Evolutionary conservation across 2,113 vertebrate genomes (phyloP).

Genomic region (Cololabis saira): DNA sequence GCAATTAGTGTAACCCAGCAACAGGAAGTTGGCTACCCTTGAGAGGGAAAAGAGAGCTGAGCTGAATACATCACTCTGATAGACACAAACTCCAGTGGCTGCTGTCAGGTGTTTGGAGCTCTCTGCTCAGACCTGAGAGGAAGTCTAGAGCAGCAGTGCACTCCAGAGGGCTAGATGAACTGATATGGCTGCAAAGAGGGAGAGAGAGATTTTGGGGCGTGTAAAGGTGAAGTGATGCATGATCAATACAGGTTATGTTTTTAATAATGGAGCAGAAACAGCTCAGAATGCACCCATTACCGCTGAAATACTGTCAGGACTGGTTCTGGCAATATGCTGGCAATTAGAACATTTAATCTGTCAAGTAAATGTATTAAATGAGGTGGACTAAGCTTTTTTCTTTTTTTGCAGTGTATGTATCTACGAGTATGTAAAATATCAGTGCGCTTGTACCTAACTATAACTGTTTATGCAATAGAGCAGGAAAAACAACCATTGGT

Average conservation of each 20-base stretch:
- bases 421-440: no score
- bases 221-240: constrained; percentile 25
- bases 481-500: neutral
- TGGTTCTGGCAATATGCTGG: constrained; percentile 9
- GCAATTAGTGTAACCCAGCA: constrained; percentile 74
- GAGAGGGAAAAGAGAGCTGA: constrained; percentile 49
- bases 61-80: constrained; percentile 59
- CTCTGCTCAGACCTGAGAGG: constrained; percentile 34
- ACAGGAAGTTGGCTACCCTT: constrained; percentile 72
- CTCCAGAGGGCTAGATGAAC: neutral
- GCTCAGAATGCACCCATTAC: neutral
- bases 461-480: neutral
- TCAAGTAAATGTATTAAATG: neutral
- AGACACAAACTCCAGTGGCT: constrained; percentile 47
- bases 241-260: constrained; percentile 12
- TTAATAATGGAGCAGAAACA: constrained; percentile 7
- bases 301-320: constrained; percentile 8
- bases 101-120: constrained; percentile 37
- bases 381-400: no score
- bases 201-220: neutral
- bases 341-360: constrained; percentile 9
- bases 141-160: constrained; percentile 11
- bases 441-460: neutral
- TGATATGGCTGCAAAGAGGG: neutral
- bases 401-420: neutral